Percentiles rank a stretch among this genome's conserved stretches.
Evolutionary conservation across 1,140 invertebrate genomes (phyloP).

Genomic region (Dolichoris vasculosae): DNA sequence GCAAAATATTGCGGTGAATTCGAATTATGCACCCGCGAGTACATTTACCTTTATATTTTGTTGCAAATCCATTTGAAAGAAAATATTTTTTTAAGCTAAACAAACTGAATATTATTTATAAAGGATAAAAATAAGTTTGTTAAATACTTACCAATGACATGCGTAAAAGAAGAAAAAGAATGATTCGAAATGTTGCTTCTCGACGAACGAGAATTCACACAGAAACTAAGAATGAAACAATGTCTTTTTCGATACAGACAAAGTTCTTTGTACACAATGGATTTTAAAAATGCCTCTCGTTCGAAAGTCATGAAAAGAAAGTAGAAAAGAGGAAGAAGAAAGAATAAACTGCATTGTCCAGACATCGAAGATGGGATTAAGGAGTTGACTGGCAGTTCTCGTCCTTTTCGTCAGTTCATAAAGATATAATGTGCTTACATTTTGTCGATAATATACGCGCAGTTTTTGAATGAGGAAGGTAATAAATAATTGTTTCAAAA

Average conservation of each 20-base stretch:
- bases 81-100: neutral
- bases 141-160: neutral
- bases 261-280: neutral
- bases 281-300: neutral
- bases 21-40: neutral
- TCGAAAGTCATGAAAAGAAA: neutral
- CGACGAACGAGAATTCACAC: neutral
- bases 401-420: conserved; percentile 16
- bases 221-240: neutral
- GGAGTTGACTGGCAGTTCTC: conserved; percentile 56
- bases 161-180: neutral
- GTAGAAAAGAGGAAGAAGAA: neutral
- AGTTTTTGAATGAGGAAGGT: neutral
- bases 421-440: neutral
- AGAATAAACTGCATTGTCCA: conserved; percentile 60
- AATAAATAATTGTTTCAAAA: neutral
- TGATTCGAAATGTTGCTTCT: neutral
- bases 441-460: neutral
- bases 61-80: neutral
- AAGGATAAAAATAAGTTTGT: neutral
- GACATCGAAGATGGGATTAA: conserved; percentile 55
- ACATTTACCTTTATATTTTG: neutral
- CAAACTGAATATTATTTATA: neutral
- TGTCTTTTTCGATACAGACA: neutral
- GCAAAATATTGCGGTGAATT: neutral